Evolutionary conservation across 2,797 vertebrate species (phyloP).

Genomic region (Pseudochaenichthys georgianus): DNA sequence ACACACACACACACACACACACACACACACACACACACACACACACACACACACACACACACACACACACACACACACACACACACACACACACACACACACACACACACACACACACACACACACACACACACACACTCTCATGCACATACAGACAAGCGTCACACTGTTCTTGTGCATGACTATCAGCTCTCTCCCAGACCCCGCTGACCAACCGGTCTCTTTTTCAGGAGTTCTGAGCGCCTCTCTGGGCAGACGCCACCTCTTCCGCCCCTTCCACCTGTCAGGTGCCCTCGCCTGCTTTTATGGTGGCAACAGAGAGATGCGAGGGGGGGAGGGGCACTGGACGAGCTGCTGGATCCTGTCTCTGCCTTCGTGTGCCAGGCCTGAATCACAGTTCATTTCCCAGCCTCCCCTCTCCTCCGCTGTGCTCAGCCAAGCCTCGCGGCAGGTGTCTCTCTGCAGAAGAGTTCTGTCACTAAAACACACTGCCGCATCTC

Average conservation of each 20-base stretch:
- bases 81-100: no score
- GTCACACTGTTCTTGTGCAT: slow-evolving; percentile 40
- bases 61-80: no score
- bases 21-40: no score
- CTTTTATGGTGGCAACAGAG: slow-evolving; percentile 57
- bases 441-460: slow-evolving; percentile 79
- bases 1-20: slow-evolving; percentile 19
- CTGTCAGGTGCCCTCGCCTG: slow-evolving; percentile 81
- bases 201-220: slow-evolving; percentile 56
- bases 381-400: slow-evolving; percentile 77
- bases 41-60: no score
- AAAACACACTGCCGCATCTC: slow-evolving; percentile 35
- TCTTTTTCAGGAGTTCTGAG: slow-evolving; percentile 66
- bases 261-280: slow-evolving; percentile 73
- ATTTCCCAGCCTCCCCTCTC: slow-evolving; percentile 72
- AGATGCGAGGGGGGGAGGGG: slow-evolving; percentile 31
- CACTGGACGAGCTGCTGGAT: slow-evolving; percentile 73
- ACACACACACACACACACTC: slow-evolving; percentile 16
- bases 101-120: no score
- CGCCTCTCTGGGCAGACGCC: slow-evolving; percentile 68
- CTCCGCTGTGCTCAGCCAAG: slow-evolving; percentile 74
- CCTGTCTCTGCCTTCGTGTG: slow-evolving; percentile 66
- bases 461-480: slow-evolving; percentile 59
- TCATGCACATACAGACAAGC: slow-evolving; percentile 13
- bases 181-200: slow-evolving; percentile 54